Evolutionary conservation across 2,888 invertebrate genomes (phyloP).

Genomic region (Rhagonycha fulva): DNA sequence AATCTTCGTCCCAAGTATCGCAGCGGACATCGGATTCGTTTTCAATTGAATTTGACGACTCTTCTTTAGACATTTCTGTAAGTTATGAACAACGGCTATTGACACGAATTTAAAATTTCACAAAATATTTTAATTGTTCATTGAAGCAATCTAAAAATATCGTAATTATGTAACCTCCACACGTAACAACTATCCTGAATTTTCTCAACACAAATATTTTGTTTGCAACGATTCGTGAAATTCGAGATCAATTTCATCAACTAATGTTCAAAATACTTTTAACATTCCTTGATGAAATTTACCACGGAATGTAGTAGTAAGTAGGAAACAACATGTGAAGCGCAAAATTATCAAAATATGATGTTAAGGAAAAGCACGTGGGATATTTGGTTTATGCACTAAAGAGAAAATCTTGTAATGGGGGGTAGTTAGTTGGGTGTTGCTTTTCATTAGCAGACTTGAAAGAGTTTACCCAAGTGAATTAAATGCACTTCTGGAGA

Average conservation of each 20-base stretch:
- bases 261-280: not conserved
- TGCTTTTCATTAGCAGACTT: not conserved
- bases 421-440: not conserved
- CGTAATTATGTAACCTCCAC: not conserved
- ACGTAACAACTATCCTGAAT: not conserved
- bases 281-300: not conserved
- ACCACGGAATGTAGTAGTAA: not conserved
- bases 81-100: not conserved
- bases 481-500: not conserved
- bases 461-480: not conserved
- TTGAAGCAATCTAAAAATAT: not conserved
- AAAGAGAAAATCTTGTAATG: not conserved
- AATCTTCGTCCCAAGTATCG: slow-evolving; percentile 48
- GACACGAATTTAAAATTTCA: not conserved
- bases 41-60: slow-evolving; percentile 24
- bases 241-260: not conserved
- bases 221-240: not conserved
- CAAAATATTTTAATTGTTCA: not conserved
- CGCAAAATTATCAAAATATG: not conserved
- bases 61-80: not conserved
- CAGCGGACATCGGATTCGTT: slow-evolving; percentile 48
- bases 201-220: not conserved
- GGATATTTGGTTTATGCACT: not conserved
- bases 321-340: not conserved
- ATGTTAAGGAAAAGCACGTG: not conserved